Evolutionary conservation across 1,140 invertebrate genomes (phyloP).

Genomic region (Latrodectus geometricus): DNA sequence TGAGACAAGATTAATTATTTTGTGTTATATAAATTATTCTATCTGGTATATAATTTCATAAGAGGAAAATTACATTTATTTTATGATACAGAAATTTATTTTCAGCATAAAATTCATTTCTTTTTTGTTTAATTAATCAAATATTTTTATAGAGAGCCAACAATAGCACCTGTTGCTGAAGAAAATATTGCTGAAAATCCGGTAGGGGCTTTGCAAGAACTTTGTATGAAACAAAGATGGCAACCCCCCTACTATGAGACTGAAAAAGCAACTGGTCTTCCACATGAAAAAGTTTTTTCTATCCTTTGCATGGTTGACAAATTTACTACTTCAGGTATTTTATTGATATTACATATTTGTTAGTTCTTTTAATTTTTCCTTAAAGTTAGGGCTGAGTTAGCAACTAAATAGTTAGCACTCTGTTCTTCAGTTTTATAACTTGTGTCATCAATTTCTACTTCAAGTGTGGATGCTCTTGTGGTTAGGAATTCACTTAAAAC

Average conservation of each 20-base stretch:
- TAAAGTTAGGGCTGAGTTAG: not conserved
- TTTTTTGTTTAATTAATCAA: too few relatives aligned
- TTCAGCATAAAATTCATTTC: too few relatives aligned
- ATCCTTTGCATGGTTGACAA: conserved; percentile 86
- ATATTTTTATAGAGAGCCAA: conserved; percentile 41
- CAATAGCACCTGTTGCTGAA: conserved; percentile 44
- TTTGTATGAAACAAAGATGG: conserved; percentile 95
- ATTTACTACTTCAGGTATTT: conserved; percentile 70
- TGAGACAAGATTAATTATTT: too few relatives aligned
- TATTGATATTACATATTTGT: not conserved
- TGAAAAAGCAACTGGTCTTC: conserved; percentile 85
- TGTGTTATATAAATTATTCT: too few relatives aligned
- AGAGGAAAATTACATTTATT: too few relatives aligned
- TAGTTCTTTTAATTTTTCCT: not conserved
- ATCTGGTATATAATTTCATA: too few relatives aligned
- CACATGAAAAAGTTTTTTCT: conserved; percentile 92
- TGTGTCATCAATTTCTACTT: too few relatives aligned
- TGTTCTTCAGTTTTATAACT: too few relatives aligned
- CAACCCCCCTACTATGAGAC: conserved; percentile 94
- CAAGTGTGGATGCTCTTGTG: too few relatives aligned
- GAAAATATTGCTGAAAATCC: conserved; percentile 76
- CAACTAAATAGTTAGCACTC: too few relatives aligned
- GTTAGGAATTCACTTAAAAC: too few relatives aligned
- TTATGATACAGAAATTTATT: too few relatives aligned
- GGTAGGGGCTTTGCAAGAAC: conserved; percentile 90